Conservation (phyloP, 1,140 invertebrate species). For the Hylyphantes graminicola region DNA sequence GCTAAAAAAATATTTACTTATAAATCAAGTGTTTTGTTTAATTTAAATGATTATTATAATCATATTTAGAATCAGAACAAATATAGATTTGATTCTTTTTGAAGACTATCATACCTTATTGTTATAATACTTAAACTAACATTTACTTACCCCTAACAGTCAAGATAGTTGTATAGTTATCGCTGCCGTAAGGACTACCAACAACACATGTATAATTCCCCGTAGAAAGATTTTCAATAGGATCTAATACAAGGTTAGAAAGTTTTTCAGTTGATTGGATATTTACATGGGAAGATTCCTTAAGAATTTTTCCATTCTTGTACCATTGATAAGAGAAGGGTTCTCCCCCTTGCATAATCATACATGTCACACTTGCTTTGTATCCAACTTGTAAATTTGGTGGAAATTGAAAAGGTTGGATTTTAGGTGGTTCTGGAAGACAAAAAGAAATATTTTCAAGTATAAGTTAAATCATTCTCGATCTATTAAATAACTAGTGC, state of each 20-base stretch:
- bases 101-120: no score
- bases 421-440: conserved; percentile 48
- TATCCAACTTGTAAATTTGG: conserved; percentile 37
- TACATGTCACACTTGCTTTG: conserved; percentile 26
- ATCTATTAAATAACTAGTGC: background rate
- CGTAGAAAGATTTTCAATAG: conserved; percentile 57
- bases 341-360: conserved; percentile 3
- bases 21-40: no score
- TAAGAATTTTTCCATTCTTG: conserved; percentile 30
- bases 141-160: conserved; percentile 47
- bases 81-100: no score
- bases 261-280: conserved; percentile 15
- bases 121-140: no score
- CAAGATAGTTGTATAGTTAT: conserved; percentile 60
- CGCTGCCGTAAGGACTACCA: conserved; percentile 62
- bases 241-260: conserved; percentile 19
- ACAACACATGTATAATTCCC: conserved; percentile 65
- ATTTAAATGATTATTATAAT: no score
- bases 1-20: no score
- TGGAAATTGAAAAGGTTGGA: conserved; percentile 55
- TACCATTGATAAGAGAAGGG: conserved; percentile 37
- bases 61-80: no score
- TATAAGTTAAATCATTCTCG: background rate
- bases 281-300: background rate
- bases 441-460: background rate